Percentiles rank a stretch among this genome's conserved stretches.
These are phyloP conservation scores for human (Homo sapiens) DNA, from an alignment of 2,113 vertebrate genomes.

Conservation along the genomic window DNA sequence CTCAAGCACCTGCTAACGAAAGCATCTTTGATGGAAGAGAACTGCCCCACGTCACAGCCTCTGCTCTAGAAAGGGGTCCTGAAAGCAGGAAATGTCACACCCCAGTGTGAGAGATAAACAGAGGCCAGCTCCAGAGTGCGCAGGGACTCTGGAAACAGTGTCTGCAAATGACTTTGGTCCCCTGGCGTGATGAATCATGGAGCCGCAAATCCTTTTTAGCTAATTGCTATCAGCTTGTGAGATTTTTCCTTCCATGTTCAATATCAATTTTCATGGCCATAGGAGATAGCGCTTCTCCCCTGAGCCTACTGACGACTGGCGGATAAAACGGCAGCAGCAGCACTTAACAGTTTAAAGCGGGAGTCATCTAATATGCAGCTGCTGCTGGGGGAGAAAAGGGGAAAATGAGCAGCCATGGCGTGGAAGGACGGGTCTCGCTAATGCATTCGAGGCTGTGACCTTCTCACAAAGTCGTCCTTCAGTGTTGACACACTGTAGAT, in stretches of 20 bases:
- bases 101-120: slow-evolving; percentile 86
- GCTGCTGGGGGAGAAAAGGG: slow-evolving; percentile 88
- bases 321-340: slow-evolving; percentile 91
- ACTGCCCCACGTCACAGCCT: slow-evolving; percentile 82
- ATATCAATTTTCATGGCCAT: slow-evolving; percentile 99
- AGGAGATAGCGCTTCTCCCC: slow-evolving; percentile 93
- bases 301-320: slow-evolving; percentile 90
- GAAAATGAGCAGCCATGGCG: slow-evolving; percentile 85
- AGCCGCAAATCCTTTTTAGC: slow-evolving; percentile 98
- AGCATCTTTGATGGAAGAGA: slow-evolving; percentile 81
- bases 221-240: slow-evolving; percentile 99
- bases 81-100: slow-evolving; percentile 90
- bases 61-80: slow-evolving; percentile 86
- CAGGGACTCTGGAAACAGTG: slow-evolving; percentile 83
- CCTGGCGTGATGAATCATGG: slow-evolving; percentile 95
- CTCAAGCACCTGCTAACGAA: slow-evolving; percentile 66
- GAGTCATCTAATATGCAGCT: slow-evolving; percentile 90
- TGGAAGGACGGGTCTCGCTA: slow-evolving; percentile 82
- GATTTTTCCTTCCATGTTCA: slow-evolving; percentile 94
- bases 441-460: slow-evolving; percentile 85
- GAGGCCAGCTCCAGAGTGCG: slow-evolving; percentile 82
- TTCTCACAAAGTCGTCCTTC: slow-evolving; percentile 80
- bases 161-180: slow-evolving; percentile 95
- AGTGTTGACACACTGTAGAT: background rate
- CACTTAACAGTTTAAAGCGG: slow-evolving; percentile 93